Conservation (phyloP, 2,888 invertebrate species). For the Mesopsocus fuscifrons region DNA sequence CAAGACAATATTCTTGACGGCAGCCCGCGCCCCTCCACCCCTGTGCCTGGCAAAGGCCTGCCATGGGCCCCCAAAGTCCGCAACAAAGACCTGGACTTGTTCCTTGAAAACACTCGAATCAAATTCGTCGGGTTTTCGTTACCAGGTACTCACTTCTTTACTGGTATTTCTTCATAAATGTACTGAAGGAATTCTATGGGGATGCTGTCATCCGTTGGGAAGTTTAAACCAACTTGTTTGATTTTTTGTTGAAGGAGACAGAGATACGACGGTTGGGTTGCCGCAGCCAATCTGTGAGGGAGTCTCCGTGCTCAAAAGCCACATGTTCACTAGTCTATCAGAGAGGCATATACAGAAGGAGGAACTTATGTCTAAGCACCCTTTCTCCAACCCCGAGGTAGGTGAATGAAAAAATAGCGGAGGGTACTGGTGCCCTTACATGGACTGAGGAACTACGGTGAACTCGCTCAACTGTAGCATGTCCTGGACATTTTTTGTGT, state of each 20-base stretch:
- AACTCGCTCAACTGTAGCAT: too few species aligned
- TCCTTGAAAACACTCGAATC: slow-evolving; percentile 72
- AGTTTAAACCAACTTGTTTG: too few species aligned
- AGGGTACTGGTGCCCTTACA: too few species aligned
- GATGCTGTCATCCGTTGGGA: too few species aligned
- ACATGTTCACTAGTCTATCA: slow-evolving; percentile 83
- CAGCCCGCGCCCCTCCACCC: slow-evolving; percentile 31
- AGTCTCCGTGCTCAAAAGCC: slow-evolving; percentile 70
- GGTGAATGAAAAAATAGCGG: too few species aligned
- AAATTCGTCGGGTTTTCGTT: slow-evolving; percentile 95
- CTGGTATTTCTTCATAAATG: too few species aligned
- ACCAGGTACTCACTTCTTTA: slow-evolving; percentile 26
- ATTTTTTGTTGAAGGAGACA: slow-evolving; percentile 57
- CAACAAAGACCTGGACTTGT: slow-evolving; percentile 81
- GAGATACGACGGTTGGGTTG: slow-evolving; percentile 77
- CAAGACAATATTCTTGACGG: too few species aligned
- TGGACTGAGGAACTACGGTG: too few species aligned
- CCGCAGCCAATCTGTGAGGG: slow-evolving; percentile 96
- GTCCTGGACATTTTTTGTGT: too few species aligned
- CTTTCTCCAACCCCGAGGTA: slow-evolving; percentile 65
- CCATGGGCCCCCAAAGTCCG: slow-evolving; percentile 96
- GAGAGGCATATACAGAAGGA: slow-evolving; percentile 85
- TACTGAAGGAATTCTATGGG: too few species aligned
- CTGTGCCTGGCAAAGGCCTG: slow-evolving; percentile 35
- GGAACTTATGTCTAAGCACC: slow-evolving; percentile 78